Base-by-base conservation (phyloP, 2,797 vertebrate species). In the Phylloscopus collybita region DNA sequence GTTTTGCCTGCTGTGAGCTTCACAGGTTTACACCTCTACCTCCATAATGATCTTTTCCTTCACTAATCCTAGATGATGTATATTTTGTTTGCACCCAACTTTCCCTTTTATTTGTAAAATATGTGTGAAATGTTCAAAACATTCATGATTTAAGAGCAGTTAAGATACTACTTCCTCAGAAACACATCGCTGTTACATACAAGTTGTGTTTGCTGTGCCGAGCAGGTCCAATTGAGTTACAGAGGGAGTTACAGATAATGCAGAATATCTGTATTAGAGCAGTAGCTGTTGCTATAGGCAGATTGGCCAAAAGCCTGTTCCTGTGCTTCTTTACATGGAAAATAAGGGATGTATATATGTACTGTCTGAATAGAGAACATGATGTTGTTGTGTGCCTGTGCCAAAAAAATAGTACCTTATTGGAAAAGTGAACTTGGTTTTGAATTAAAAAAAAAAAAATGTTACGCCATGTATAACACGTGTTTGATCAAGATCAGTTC, bases 111-210 rank as follows among this genome's bases (percentile, higher is more conserved):
- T 59, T 84, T 84, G 18, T 75, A 61, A 75, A 42, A 36, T 5
- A 29, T 13, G 15, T 1, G 4, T 82, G 18, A 79, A 71, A 36
- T 17, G 2, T 59, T 74, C 0, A 34, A 62, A 66, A 53, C 38
- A 20, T 10, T 16, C 18, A 17, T 29, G 3, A 30, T 79, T 81
- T 70, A 82, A 61, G 32, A 70, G 30, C 15, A 53, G 11, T 50
- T 66, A 70, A 50, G 64, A 34, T 44, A 53, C 9, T 69, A 11
- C 13, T 71, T 5, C 34, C 51, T 75, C 26, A 82, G 44, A 75
- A 94, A 27, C 34, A 72, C 1, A 2, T 45, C 3, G 4, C 7
- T 29, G 29, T 75, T 75, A 21, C 0, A 2, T 59, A 19, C 42
- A 54, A 51, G 26, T 42, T 67, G 54, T 69, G 32, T 70, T 45